Evolutionary conservation across 2,888 invertebrate species (phyloP).

Genomic region (Cenopis cana): DNA sequence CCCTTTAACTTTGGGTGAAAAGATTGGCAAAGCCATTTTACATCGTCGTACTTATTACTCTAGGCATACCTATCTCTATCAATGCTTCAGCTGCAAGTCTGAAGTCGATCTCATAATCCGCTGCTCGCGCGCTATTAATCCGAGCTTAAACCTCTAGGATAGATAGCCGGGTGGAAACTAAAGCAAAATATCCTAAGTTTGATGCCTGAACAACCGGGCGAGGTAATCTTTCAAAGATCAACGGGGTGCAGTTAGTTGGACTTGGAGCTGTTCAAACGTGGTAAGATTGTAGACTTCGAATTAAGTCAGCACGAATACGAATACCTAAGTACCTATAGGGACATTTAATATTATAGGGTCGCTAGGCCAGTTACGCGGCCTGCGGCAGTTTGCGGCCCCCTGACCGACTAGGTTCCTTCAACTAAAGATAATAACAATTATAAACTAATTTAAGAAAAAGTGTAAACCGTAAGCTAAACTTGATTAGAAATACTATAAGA

Average conservation of each 20-base stretch:
- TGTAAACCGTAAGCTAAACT: no score
- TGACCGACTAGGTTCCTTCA: no score
- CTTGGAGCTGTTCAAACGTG: not conserved
- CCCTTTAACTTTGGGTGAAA: constrained; percentile 1
- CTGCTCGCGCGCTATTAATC: constrained; percentile 34
- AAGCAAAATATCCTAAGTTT: constrained; percentile 32
- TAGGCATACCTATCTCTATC: not conserved
- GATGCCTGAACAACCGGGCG: constrained; percentile 33
- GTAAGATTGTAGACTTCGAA: constrained; percentile 1
- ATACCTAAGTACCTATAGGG: no score
- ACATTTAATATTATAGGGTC: no score
- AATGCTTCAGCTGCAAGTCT: constrained; percentile 28
- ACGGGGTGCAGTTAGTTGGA: not conserved
- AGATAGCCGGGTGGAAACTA: constrained; percentile 30
- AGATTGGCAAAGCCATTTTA: not conserved
- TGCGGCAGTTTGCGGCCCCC: no score
- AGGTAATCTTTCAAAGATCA: constrained; percentile 30
- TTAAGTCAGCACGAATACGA: not conserved
- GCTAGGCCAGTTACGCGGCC: no score
- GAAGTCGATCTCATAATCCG: constrained; percentile 37
- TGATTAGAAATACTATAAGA: no score
- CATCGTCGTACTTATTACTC: not conserved
- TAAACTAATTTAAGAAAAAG: no score
- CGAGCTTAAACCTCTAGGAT: constrained; percentile 32
- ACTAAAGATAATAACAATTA: no score